Conservation (phyloP, 2,888 invertebrate genomes). For the Nephrotoma guestfalica region DNA sequence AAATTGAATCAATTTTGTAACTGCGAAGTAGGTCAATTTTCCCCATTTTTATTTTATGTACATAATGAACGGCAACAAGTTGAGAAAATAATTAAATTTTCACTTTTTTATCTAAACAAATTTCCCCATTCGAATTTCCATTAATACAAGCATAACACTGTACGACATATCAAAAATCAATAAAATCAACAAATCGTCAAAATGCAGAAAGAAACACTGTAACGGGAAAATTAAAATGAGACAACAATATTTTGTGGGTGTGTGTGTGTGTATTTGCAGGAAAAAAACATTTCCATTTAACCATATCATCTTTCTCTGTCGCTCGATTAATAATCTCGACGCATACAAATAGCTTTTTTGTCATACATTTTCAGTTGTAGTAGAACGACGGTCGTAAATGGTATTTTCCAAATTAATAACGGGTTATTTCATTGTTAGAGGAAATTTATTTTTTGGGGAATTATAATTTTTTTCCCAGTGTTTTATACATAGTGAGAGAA, state of each 20-base stretch:
- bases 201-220: not conserved
- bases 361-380: not conserved
- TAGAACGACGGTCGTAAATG: not conserved
- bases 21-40: not conserved
- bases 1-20: not conserved
- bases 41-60: not conserved
- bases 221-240: not conserved
- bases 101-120: not conserved
- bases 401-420: not conserved
- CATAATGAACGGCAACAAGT: not conserved
- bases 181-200: not conserved
- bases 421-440: not conserved
- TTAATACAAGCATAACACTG: not conserved
- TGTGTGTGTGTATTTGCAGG: not conserved
- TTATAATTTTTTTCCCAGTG: not conserved
- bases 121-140: not conserved
- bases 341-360: not conserved
- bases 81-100: not conserved
- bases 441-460: not conserved
- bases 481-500: not conserved
- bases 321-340: not conserved
- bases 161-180: not conserved
- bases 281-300: not conserved
- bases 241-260: not conserved
- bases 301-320: not conserved